These are phyloP conservation scores for Anoplolepis gracilipes DNA, from an alignment of 1,140 invertebrate genomes.

Conservation along the genomic window DNA sequence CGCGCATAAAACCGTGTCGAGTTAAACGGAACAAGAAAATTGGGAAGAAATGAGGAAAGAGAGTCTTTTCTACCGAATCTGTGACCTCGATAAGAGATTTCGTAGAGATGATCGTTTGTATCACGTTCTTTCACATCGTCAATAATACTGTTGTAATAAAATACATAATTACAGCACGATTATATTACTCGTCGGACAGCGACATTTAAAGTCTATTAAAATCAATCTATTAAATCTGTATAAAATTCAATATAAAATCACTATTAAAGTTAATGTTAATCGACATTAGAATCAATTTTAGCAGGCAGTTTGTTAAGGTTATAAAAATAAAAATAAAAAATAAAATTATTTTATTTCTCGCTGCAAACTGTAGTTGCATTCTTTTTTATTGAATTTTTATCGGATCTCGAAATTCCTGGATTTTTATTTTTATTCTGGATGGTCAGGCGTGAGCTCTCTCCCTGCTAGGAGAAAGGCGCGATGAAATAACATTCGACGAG, in stretches of 20 bases:
- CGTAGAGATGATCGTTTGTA: neutral
- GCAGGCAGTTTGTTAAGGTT: neutral
- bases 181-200: neutral
- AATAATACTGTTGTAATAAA: neutral
- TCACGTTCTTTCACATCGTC: neutral
- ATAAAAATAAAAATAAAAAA: neutral
- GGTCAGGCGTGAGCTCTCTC: neutral
- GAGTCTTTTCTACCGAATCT: conserved; percentile 5
- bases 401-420: neutral
- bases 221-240: neutral
- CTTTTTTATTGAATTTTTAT: neutral
- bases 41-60: conserved; percentile 56
- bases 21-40: conserved; percentile 63
- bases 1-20: conserved; percentile 33
- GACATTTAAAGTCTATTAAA: neutral
- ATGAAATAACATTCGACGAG: conserved; percentile 41
- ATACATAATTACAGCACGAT: neutral
- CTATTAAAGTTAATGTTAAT: no score
- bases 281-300: no score
- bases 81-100: conserved; percentile 42
- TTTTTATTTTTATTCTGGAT: neutral
- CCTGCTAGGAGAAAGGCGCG: conserved; percentile 21
- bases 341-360: neutral
- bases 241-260: no score
- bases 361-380: neutral